Evolutionary conservation across 1,140 invertebrate genomes (phyloP).

Genomic region (Bombus waltoni): DNA sequence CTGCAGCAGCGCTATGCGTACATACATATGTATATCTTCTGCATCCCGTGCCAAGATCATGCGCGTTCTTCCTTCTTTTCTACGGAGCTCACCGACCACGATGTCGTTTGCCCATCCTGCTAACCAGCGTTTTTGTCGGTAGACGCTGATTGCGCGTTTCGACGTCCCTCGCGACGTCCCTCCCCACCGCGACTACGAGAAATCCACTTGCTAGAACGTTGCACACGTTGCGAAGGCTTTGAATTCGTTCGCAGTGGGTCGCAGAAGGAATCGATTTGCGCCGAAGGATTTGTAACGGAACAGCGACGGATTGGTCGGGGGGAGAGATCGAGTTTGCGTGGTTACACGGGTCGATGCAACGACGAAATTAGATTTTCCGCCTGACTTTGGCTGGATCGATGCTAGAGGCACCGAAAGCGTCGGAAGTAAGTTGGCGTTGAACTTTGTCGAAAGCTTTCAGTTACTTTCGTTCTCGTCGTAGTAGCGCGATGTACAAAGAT

Average conservation of each 20-base stretch:
- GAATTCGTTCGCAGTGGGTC: too few relatives aligned
- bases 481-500: too few relatives aligned
- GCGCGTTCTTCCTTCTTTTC: conserved; percentile 17
- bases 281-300: background rate
- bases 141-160: conserved; percentile 35
- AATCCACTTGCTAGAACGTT: background rate
- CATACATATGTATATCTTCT: conserved; percentile 47
- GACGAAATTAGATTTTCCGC: too few relatives aligned
- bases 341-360: too few relatives aligned
- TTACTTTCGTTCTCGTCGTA: too few relatives aligned
- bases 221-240: conserved; percentile 4
- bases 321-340: background rate
- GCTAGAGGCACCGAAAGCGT: too few relatives aligned
- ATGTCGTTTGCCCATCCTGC: conserved; percentile 25
- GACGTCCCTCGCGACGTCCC: background rate
- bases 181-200: background rate
- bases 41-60: conserved; percentile 53
- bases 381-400: too few relatives aligned
- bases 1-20: conserved; percentile 72
- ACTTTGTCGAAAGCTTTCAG: too few relatives aligned
- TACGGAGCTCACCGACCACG: background rate
- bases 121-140: conserved; percentile 16
- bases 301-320: too few relatives aligned
- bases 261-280: background rate
- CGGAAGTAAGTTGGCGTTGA: too few relatives aligned